A percentile compares a stretch with the other conserved stretches of the same genome.
Evolutionary conservation across 2,113 vertebrate species (phyloP).

Genomic region (Chionis minor): DNA sequence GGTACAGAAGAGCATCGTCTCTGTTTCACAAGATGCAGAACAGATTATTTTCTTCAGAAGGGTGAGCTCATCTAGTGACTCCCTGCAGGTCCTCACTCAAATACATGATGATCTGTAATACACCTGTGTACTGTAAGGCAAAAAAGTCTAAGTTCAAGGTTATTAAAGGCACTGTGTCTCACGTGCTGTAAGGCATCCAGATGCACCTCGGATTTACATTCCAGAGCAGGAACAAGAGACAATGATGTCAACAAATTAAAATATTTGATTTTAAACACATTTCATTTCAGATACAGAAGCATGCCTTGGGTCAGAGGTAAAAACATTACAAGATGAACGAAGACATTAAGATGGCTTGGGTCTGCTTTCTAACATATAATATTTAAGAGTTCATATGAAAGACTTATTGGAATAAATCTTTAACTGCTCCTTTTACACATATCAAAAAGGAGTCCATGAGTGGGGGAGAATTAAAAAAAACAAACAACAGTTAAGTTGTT

Average conservation of each 20-base stretch:
- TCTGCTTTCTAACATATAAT: neutral
- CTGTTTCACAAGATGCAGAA: neutral
- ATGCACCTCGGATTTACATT: neutral
- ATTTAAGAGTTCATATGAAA: neutral
- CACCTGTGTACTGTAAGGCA: rapidly evolving
- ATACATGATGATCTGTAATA: rapidly evolving
- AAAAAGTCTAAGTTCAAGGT: neutral
- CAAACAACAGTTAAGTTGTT: neutral
- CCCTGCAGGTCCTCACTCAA: neutral
- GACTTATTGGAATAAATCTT: neutral
- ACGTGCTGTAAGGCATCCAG: neutral
- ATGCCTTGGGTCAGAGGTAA: neutral
- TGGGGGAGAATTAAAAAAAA: neutral
- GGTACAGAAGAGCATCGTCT: neutral
- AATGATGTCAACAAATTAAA: neutral
- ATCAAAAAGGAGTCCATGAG: neutral
- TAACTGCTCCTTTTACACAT: neutral
- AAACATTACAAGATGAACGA: neutral
- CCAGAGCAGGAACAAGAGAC: neutral
- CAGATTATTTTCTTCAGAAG: neutral
- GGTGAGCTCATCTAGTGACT: neutral
- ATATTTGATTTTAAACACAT: neutral
- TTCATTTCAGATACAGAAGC: neutral
- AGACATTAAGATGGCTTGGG: neutral
- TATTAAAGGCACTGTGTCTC: neutral